Conservation (phyloP, 2,113 vertebrate species). For the Cynoglossus semilaevis region DNA sequence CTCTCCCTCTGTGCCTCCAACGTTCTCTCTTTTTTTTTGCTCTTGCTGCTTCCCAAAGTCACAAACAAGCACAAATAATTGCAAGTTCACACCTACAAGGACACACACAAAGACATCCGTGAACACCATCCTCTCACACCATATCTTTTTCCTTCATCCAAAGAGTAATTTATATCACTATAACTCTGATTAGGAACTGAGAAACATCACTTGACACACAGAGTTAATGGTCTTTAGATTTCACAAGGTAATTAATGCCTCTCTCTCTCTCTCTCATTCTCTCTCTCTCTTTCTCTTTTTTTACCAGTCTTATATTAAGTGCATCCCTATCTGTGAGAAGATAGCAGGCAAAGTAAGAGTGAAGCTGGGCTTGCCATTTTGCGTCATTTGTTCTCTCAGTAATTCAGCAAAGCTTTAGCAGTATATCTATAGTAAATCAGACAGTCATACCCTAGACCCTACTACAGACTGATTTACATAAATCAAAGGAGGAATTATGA, state of each 20-base stretch:
- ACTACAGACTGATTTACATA: conserved; percentile 29
- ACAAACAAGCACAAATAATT: conserved; percentile 47
- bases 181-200: conserved; percentile 68
- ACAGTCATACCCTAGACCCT: conserved; percentile 7
- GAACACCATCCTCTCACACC: neutral
- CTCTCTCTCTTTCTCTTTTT: neutral
- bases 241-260: conserved; percentile 69
- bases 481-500: conserved; percentile 21
- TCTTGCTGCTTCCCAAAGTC: conserved; percentile 53
- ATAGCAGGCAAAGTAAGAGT: conserved; percentile 49
- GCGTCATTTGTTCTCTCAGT: conserved; percentile 51
- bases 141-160: conserved; percentile 61
- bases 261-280: neutral
- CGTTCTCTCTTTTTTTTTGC: conserved; percentile 14
- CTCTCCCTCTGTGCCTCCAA: conserved; percentile 19
- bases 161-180: conserved; percentile 64
- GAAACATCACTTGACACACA: conserved; percentile 74
- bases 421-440: conserved; percentile 48
- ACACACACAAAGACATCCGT: conserved; percentile 29
- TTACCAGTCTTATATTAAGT: conserved; percentile 53
- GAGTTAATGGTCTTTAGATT: conserved; percentile 73
- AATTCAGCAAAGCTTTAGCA: conserved; percentile 34
- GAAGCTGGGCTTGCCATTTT: conserved; percentile 50
- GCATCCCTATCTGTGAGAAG: conserved; percentile 55
- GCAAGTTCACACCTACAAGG: conserved; percentile 21